Evolutionary conservation across 1,140 invertebrate species (phyloP), one percentile per base, ranked within the genome.

Genomic region (Nautilus pompilius): DNA sequence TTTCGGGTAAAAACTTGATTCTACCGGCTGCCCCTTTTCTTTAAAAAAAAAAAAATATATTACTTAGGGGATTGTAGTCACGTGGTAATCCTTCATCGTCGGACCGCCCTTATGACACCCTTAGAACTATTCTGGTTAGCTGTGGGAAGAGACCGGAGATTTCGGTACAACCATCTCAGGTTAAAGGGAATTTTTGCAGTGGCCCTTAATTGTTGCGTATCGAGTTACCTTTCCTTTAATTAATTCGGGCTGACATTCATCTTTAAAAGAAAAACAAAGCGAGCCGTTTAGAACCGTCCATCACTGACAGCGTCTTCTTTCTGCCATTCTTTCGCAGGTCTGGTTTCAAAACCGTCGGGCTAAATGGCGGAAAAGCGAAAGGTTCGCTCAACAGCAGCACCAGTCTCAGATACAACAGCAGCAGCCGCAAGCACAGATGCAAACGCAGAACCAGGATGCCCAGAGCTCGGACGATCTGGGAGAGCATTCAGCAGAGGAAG

Each of bases 331-430:
- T 48, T 71, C 26, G 20, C 85, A 99, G 96, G 96, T 99, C 0
- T 99, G 96, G 96, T 99, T 99, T 83, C 95, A 99, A 86, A 99
- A 99, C 81, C 87, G 96, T 36, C 87, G 96, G 61, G 96, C 96
- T 67, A 99, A 99, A 83, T 99, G 96, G 96, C 89, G 96, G 57
- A 99, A 99, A 67, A 78, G 79, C 53, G 81, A 83, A 71, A 63
- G 81, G 28, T 81, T 78, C 57, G 65, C 75, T 24, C 77, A 79
- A 34, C 71, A 73, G 48, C 69, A 57, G 58, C 93, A 92, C 68
- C 90, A 89, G 53, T 87, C 87, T 54, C 64, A 63, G 28, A 46
- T 62, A 30, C 64, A 70, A 49, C 58, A 66, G 57, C 73, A 68
- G 33, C 63, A 66, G 15, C 46, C 30, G 20, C 3, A 45, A 55